These are phyloP conservation scores for Drosophila longiperda DNA, from an alignment of 2,888 invertebrate species.

Conservation along the genomic window DNA sequence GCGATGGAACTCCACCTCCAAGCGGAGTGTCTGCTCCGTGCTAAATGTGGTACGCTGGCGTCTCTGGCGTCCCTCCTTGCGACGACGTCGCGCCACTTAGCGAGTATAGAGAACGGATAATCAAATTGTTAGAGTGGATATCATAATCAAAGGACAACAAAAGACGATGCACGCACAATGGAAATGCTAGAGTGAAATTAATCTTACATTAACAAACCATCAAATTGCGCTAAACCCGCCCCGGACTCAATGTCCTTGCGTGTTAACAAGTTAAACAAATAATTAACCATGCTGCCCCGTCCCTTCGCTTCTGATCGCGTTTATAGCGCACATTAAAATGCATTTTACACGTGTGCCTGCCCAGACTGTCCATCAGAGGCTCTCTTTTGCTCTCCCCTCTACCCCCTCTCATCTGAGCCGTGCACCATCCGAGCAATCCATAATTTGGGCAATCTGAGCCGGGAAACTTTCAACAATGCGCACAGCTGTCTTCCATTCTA, in stretches of 20 bases:
- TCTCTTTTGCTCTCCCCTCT: background rate
- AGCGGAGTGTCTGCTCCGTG: conserved; percentile 94
- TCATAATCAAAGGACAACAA: conserved; percentile 20
- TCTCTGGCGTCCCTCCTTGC: conserved; percentile 94
- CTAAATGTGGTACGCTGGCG: conserved; percentile 97
- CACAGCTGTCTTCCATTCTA: conserved; percentile 75
- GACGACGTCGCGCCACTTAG: conserved; percentile 92
- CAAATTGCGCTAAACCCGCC: conserved; percentile 39
- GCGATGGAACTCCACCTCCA: conserved; percentile 96
- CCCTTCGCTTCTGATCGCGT: conserved; percentile 63
- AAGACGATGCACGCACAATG: conserved; percentile 48
- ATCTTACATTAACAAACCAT: conserved; percentile 75
- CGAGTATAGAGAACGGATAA: conserved; percentile 35
- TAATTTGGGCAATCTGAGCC: conserved; percentile 76
- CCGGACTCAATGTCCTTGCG: conserved; percentile 52
- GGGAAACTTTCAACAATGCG: conserved; percentile 82
- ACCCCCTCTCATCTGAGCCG: background rate
- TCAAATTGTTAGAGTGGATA: conserved; percentile 19
- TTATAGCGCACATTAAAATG: conserved; percentile 72
- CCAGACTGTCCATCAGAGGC: conserved; percentile 12
- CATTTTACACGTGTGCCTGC: conserved; percentile 69
- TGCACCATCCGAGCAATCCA: background rate
- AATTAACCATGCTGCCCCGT: conserved; percentile 66
- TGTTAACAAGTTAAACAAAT: conserved; percentile 76
- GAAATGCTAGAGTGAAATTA: conserved; percentile 78